Evolutionary conservation across 2,888 invertebrate genomes (phyloP), one percentile per base, ranked within the genome.

Genomic region (Cynaeus angustus): DNA sequence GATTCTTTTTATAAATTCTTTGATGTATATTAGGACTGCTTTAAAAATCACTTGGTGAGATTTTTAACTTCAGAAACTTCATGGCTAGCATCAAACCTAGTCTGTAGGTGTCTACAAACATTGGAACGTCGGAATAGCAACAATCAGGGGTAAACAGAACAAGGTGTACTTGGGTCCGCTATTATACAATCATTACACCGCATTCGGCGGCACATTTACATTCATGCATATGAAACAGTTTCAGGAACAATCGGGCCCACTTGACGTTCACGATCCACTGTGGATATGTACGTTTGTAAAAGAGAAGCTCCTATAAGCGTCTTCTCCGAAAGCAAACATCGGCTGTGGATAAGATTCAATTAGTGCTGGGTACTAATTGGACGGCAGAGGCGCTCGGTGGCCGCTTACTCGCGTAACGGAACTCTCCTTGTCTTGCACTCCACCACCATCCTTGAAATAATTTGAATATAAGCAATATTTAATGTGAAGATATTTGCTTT

Each of bases 381-480:
- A 79, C 76, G 75, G 77, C 72, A 74, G 75, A 74, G 77, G 74
- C 74, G 74, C 77, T 59, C 37, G 38, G 46, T 61, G 48, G 46
- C 45, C 50, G 38, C 50, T 46, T 21, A 16, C 33, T 16, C 48
- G 26, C 28, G 14, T 38, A 41, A 59, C 72, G 38, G 9, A 72
- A 50, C 74, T 68, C n/a, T n/a, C 55, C 12, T 33, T 50, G 45
- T 41, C 68, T 28, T 30, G 21, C 59, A 16, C 43, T 38, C 41
- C 16, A 12, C 13, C 45, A 12, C 48, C 21, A 30, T 13, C 61
- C 10, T 74, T 72, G 76, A 76, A 79, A 78, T 83, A 83, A 83
- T 83, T 84, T 83, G 81, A 83, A 83, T 83, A 82, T 83, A 83
- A 84, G 83, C 82, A 82, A 81, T 82, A 83, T 83, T 83, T 83